These are phyloP conservation scores for Pangasius mekongensis DNA, from an alignment of 2,797 vertebrate species.

Conservation along the genomic window DNA sequence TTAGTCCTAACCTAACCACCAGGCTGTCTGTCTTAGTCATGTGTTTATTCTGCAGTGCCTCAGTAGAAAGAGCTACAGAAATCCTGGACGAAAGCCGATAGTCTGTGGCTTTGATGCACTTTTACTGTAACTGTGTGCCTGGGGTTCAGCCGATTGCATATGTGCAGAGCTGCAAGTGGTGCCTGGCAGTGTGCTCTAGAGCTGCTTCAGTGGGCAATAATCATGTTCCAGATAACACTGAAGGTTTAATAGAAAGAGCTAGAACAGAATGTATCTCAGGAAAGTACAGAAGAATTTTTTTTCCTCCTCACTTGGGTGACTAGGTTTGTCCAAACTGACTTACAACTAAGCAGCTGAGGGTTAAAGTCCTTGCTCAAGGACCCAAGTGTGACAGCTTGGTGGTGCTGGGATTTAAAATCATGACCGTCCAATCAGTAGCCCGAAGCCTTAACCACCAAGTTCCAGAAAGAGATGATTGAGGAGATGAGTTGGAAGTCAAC, in stretches of 20 bases:
- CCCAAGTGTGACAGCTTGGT: no score
- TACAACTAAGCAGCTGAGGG: background rate
- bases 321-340: background rate
- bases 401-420: background rate
- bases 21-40: background rate
- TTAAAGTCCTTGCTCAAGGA: background rate
- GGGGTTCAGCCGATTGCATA: background rate
- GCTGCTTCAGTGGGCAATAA: background rate
- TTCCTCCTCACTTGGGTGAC: background rate
- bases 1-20: background rate
- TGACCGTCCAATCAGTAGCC: background rate
- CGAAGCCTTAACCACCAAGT: background rate
- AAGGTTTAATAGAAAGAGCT: background rate
- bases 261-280: background rate
- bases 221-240: background rate
- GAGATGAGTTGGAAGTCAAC: background rate
- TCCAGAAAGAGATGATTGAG: background rate
- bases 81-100: background rate
- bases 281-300: background rate
- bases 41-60: background rate
- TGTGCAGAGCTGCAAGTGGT: background rate
- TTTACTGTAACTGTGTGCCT: background rate
- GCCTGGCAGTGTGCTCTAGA: background rate
- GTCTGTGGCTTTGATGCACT: background rate
- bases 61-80: background rate